These are phyloP conservation scores for Scomber japonicus DNA, from an alignment of 2,113 vertebrate genomes.

Conservation along the genomic window DNA sequence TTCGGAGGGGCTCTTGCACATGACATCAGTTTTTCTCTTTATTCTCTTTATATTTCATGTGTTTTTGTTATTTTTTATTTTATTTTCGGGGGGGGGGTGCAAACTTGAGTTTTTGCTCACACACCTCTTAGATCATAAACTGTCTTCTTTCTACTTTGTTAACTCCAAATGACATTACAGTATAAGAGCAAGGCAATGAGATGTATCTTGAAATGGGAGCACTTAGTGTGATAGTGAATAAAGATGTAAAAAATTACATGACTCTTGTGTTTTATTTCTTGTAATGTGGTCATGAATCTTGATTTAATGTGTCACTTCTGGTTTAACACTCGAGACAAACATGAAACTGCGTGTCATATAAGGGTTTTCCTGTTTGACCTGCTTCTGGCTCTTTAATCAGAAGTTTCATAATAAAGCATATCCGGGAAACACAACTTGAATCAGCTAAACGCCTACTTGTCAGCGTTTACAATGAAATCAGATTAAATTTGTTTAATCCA, in stretches of 20 bases:
- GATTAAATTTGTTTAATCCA: background rate
- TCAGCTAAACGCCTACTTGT: conserved; percentile 18
- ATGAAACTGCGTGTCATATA: background rate
- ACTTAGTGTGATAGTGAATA: conserved; percentile 89
- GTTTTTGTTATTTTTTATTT: conserved; percentile 72
- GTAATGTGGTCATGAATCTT: too few species aligned
- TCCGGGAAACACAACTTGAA: conserved; percentile 40
- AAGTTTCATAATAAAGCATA: conserved; percentile 36
- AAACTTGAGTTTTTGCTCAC: conserved; percentile 57
- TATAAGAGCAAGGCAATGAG: conserved; percentile 77
- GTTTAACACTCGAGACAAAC: too few species aligned
- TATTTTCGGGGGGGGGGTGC: conserved; percentile 27
- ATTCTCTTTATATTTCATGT: conserved; percentile 65
- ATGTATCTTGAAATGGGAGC: conserved; percentile 86
- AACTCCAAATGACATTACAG: conserved; percentile 80
- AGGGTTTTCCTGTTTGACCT: conserved; percentile 40
- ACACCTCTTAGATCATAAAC: conserved; percentile 82
- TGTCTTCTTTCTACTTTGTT: conserved; percentile 84
- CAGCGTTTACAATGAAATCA: background rate
- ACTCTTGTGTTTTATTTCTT: conserved; percentile 31
- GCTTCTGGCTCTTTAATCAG: conserved; percentile 22
- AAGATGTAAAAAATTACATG: conserved; percentile 68
- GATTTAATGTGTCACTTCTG: background rate
- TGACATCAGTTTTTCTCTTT: conserved; percentile 68
- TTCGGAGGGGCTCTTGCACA: conserved; percentile 76